Conservation (phyloP, 2,888 invertebrate species). For the Bhutanitis thaidina region DNA sequence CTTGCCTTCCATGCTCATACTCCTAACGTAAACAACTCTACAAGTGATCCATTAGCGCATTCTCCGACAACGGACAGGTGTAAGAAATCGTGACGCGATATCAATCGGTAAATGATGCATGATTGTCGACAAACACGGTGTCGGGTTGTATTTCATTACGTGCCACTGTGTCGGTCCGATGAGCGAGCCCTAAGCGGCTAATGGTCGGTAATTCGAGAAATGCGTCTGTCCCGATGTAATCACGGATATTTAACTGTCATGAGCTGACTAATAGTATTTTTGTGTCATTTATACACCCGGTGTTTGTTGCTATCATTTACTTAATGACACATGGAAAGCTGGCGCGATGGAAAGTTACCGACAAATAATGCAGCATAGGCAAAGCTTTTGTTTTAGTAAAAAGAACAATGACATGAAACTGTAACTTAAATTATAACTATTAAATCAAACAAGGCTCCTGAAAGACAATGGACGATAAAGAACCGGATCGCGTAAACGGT, state of each 20-base stretch:
- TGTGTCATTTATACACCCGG: conserved; percentile 36
- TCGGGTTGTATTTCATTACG: conserved; percentile 1
- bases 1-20: too few species aligned
- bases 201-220: conserved; percentile 22
- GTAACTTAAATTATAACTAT: too few species aligned
- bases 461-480: too few species aligned
- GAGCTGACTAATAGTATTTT: conserved; percentile 22
- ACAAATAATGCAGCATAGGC: background rate
- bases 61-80: background rate
- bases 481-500: too few species aligned
- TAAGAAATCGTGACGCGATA: conserved; percentile 26
- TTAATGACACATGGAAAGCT: background rate
- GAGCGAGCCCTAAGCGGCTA: background rate
- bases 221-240: background rate
- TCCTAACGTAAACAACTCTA: too few species aligned
- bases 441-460: too few species aligned
- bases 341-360: background rate
- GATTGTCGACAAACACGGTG: conserved; percentile 40
- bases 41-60: background rate
- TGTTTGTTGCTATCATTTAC: background rate
- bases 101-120: conserved; percentile 37
- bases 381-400: background rate
- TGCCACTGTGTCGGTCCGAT: background rate
- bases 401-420: too few species aligned
- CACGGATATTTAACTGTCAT: background rate